Conservation (phyloP, 2,113 vertebrate genomes). For the Varanus salvator region DNA sequence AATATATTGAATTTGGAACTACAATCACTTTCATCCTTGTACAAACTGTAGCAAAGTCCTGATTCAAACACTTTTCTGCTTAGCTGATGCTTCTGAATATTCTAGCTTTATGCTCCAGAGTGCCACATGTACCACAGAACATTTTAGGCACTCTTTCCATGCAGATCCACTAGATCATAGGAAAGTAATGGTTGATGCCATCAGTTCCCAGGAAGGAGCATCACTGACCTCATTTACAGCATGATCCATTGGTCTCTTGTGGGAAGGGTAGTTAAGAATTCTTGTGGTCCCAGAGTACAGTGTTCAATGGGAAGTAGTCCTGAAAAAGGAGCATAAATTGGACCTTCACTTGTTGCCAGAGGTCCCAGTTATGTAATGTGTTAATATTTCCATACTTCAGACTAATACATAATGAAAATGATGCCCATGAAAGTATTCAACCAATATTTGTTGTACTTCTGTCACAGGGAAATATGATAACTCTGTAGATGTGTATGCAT, state of each 20-base stretch:
- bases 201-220: not conserved
- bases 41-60: not conserved
- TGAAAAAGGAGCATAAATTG: not conserved
- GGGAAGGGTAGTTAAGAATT: not conserved
- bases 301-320: not conserved
- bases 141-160: not conserved
- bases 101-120: not conserved
- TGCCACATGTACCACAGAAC: not conserved
- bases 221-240: too few species aligned
- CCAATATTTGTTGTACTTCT: not conserved
- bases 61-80: not conserved
- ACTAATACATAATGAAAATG: not conserved
- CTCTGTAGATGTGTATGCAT: slow-evolving; percentile 97
- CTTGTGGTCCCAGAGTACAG: not conserved
- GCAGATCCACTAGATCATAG: not conserved
- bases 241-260: not conserved
- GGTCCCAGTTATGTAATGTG: not conserved
- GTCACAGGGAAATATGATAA: slow-evolving; percentile 95
- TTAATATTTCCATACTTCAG: not conserved
- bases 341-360: not conserved
- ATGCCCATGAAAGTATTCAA: slow-evolving; percentile 8
- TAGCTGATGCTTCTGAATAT: not conserved
- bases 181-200: not conserved
- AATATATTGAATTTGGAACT: not conserved
- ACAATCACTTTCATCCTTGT: not conserved